phyloP scores from a whole-genome alignment of 2,797 vertebrate genomes.

The Falco rusticolus region DNA sequence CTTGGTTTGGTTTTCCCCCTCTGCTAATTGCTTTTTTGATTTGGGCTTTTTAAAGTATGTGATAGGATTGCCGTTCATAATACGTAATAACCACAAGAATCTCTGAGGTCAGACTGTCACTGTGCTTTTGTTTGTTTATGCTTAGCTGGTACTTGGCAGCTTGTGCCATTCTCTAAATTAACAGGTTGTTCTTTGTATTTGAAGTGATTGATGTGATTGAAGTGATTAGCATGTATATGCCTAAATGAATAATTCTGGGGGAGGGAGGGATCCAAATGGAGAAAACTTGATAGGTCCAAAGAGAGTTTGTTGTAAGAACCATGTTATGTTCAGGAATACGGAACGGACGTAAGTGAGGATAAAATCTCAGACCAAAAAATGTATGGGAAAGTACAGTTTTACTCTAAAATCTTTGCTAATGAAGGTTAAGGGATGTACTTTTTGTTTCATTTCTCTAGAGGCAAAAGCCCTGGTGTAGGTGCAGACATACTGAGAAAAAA shows the following conservation, averaged over 20 bases:
- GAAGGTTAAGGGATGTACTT: not conserved
- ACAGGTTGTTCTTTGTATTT: slow-evolving; percentile 5
- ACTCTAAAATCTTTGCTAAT: not conserved
- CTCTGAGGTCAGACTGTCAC: slow-evolving; percentile 53
- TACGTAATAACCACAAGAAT: slow-evolving; percentile 34
- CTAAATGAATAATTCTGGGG: not conserved
- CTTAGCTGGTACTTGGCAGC: slow-evolving; percentile 13
- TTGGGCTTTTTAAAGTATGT: not conserved
- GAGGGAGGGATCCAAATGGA: not conserved
- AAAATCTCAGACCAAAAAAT: not conserved
- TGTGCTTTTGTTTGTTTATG: slow-evolving; percentile 37
- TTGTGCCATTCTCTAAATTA: slow-evolving; percentile 27
- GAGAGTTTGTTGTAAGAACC: not conserved
- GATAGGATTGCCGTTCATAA: slow-evolving; percentile 10
- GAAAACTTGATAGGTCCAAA: not conserved
- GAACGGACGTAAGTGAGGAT: not conserved
- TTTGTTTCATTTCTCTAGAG: not conserved
- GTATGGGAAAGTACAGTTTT: not conserved
- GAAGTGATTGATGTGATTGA: not conserved
- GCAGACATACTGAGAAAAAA: not conserved
- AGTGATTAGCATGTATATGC: not conserved
- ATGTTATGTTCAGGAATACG: not conserved
- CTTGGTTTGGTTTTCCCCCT: not conserved
- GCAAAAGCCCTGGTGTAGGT: not conserved
- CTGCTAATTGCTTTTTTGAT: not conserved